Base-by-base conservation (phyloP, 2,113 vertebrate species). In the Pluvialis apricaria region DNA sequence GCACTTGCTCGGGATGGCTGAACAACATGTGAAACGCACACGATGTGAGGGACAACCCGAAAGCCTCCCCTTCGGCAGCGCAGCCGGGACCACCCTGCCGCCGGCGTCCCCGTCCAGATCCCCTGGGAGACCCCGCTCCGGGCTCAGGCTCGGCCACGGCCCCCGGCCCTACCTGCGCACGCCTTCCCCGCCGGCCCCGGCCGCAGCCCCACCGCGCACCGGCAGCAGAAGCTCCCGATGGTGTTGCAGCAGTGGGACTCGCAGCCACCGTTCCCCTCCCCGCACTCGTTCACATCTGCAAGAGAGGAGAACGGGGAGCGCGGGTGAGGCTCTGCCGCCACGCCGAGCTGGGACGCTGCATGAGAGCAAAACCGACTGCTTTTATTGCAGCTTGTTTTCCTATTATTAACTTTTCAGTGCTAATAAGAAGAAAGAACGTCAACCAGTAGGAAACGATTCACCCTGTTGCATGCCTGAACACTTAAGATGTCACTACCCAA, bases 221-320 rank as follows among this genome's bases (percentile, higher is more conserved):
- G 96, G 97, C 99, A 99, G 97, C 98, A 98, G 98, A 98, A 99
- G 77, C 98, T 99, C 44, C 99, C 98, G 11, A 98, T 97, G 31
- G 98, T 98, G 97, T 99, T 99, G 89, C 96, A 97, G 97, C 99
- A 98, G 16, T 78, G 87, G 55, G 96, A 98, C 80, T 98, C 98
- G 15, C 98, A 99, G 72, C 98, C 98, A 2, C 98, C 98, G 0
- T 98, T 98, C 69, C 97, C 97, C 9, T 86, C 92, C 81, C 98
- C 97, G 16, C 98, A 98, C 91, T 98, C 98, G 1, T 98, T 98
- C 92, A 98, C 97, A 21, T 99, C 99, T 99, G 97, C 4, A 84
- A 75, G 29, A 60, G 40, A 57, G 25, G 19, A 83, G 66, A 65
- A 32, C 16, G 38, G 13, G 61, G 8, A 38, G 17, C 26, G 10